A percentile compares a stretch with the other conserved stretches of the same genome.
Evolutionary conservation across 2,113 vertebrate genomes (phyloP).

Genomic region (Suricata suricatta): DNA sequence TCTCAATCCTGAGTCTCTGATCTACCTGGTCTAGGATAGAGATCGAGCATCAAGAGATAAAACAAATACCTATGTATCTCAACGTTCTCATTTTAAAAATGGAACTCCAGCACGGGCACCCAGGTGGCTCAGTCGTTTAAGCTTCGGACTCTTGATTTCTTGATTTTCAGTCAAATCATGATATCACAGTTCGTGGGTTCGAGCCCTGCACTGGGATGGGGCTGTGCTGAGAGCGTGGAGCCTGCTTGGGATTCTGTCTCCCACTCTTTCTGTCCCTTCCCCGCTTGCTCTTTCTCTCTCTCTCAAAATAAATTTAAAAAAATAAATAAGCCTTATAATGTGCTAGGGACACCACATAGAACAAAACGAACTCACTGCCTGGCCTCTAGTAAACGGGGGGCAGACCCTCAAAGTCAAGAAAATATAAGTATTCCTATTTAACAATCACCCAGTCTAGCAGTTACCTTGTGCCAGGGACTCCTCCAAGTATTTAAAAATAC

Average conservation of each 20-base stretch:
- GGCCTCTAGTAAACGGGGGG: neutral
- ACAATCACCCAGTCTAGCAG: neutral
- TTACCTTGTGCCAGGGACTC: neutral
- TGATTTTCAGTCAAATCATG: too few relatives aligned
- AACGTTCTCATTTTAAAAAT: neutral
- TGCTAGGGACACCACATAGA: neutral
- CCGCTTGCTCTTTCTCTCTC: too few relatives aligned
- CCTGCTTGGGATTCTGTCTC: too few relatives aligned
- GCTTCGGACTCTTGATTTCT: too few relatives aligned
- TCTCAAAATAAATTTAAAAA: too few relatives aligned
- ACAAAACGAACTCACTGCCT: neutral
- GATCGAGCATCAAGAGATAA: neutral
- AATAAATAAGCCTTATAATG: neutral
- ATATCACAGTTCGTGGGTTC: too few relatives aligned
- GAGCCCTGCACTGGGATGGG: too few relatives aligned
- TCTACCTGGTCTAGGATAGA: neutral
- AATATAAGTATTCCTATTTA: slow-evolving; percentile 4
- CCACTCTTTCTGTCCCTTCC: too few relatives aligned
- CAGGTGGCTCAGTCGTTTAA: too few relatives aligned
- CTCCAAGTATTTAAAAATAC: neutral
- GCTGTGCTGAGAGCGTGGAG: too few relatives aligned
- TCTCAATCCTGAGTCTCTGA: neutral
- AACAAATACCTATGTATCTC: neutral
- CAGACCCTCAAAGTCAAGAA: neutral
- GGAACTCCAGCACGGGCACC: neutral